phyloP scores from a whole-genome alignment of 1,140 invertebrate genomes.

The Aporrectodea caliginosa region DNA sequence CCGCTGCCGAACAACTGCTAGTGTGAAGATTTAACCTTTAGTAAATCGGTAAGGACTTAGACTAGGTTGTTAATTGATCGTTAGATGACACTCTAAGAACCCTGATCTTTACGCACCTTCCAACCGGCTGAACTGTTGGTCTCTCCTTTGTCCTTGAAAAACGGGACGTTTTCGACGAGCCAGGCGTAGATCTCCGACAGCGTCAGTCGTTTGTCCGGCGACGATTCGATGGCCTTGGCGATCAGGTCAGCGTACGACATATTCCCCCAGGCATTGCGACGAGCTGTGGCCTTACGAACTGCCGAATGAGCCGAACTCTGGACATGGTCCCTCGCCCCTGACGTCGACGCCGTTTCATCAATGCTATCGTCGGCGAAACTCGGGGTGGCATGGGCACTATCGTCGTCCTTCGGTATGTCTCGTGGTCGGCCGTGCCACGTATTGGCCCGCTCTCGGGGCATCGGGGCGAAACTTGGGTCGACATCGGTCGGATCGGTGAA shows the following conservation, averaged over 20 bases:
- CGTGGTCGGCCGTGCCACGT: constrained; percentile 13
- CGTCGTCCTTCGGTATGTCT: not conserved
- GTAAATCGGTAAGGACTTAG: too few species aligned
- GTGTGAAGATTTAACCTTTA: too few species aligned
- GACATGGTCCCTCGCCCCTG: not conserved
- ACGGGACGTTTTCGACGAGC: constrained; percentile 99
- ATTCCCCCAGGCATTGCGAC: constrained; percentile 69
- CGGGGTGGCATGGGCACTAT: too few species aligned
- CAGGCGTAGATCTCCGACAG: constrained; percentile 89
- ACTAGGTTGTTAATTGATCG: too few species aligned
- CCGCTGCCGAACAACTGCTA: too few species aligned
- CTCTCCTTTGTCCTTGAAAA: constrained; percentile 99
- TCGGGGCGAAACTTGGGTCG: not conserved
- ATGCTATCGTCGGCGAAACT: too few species aligned
- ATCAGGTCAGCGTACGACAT: constrained; percentile 98
- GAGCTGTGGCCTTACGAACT: constrained; percentile 3
- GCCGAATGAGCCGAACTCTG: too few species aligned
- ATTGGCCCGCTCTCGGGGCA: constrained; percentile 8
- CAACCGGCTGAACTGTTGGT: constrained; percentile 98
- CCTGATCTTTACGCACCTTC: constrained; percentile 95
- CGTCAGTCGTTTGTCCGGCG: constrained; percentile 91
- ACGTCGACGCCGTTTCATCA: not conserved
- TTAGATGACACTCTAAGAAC: too few species aligned
- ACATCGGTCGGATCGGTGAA: not conserved
- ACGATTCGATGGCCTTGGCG: constrained; percentile 94